Evolutionary conservation across 2,113 vertebrate species (phyloP).

Genomic region (Elanus axillaris): DNA sequence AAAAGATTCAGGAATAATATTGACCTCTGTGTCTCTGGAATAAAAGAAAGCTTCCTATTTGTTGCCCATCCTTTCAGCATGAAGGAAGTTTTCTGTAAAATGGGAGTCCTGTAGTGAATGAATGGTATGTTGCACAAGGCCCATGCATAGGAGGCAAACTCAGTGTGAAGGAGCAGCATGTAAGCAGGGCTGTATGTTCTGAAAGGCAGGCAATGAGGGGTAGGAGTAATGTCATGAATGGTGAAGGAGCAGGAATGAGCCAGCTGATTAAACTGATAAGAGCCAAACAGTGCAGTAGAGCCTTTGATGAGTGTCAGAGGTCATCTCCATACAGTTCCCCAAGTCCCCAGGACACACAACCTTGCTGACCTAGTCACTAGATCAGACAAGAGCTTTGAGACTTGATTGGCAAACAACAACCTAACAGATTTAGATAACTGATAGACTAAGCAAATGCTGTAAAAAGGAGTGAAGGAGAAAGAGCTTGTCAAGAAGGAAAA

Average conservation of each 20-base stretch:
- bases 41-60: not conserved
- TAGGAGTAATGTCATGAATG: not conserved
- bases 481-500: not conserved
- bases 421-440: not conserved
- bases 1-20: not conserved
- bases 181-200: not conserved
- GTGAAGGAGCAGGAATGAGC: not conserved
- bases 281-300: constrained; percentile 2
- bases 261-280: constrained; percentile 54
- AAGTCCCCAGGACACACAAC: not conserved
- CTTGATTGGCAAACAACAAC: constrained; percentile 41
- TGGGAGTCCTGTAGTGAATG: not conserved
- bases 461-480: not conserved
- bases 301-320: constrained; percentile 63
- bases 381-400: constrained; percentile 42
- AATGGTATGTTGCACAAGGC: not conserved
- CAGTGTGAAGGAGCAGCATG: not conserved
- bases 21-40: not conserved
- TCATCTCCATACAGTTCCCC: constrained; percentile 44
- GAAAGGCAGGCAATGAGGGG: not conserved
- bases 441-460: not conserved
- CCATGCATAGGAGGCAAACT: not conserved
- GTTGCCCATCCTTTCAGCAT: not conserved
- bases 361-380: constrained; percentile 41
- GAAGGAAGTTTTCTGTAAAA: not conserved